Evolutionary conservation across 2,113 vertebrate species (phyloP).

Genomic region (Dicrurus megarhynchus): DNA sequence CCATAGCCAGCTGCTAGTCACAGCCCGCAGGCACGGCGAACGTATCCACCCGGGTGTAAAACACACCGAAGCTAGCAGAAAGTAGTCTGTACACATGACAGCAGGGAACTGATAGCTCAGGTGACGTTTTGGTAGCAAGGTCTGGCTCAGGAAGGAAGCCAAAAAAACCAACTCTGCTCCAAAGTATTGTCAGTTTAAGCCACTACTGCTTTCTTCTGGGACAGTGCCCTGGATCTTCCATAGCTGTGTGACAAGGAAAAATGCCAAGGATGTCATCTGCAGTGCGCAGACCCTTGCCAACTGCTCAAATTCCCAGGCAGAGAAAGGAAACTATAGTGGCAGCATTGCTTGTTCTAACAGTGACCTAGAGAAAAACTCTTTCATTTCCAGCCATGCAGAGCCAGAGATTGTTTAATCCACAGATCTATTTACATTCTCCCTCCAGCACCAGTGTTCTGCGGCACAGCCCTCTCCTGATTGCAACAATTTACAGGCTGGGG

Average conservation of each 20-base stretch:
- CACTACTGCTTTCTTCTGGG: not conserved
- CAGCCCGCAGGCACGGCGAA: rapidly evolving
- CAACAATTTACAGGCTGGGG: not conserved
- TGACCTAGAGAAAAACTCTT: not conserved
- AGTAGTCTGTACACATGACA: rapidly evolving
- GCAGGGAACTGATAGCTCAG: not conserved
- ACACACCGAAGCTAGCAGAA: rapidly evolving
- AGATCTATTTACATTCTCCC: not conserved
- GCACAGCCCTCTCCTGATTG: not conserved
- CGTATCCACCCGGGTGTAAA: rapidly evolving
- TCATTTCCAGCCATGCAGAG: not conserved
- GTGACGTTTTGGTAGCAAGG: not conserved
- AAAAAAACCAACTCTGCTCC: not conserved
- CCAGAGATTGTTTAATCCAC: not conserved
- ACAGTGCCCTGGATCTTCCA: not conserved
- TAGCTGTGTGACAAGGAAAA: not conserved
- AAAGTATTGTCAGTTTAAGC: not conserved
- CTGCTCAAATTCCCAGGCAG: not conserved
- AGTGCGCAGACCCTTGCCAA: not conserved
- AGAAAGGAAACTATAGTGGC: not conserved
- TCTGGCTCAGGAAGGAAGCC: not conserved
- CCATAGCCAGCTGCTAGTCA: rapidly evolving
- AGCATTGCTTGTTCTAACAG: not conserved
- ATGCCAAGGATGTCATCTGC: not conserved
- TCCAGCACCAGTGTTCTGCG: not conserved